phyloP scores from a whole-genome alignment of 2,888 invertebrate species.

The Leptinotarsa peninsularis region DNA sequence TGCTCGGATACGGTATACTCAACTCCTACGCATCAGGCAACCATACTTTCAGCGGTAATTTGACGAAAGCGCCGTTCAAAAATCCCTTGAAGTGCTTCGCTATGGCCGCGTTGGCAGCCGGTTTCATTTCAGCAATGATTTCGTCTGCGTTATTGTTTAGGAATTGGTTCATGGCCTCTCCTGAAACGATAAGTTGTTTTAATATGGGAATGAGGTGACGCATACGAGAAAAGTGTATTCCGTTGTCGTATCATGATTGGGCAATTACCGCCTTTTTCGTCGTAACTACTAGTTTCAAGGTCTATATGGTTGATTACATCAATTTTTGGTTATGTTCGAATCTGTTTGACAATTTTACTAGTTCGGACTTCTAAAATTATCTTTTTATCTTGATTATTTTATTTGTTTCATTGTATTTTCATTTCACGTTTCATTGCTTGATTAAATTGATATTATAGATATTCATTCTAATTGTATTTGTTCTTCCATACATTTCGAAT shows the following conservation, averaged over 20 bases:
- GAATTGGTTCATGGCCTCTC: slow-evolving; percentile 87
- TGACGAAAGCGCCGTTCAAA: slow-evolving; percentile 78
- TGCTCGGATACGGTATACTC: slow-evolving; percentile 1
- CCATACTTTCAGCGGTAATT: slow-evolving; percentile 80
- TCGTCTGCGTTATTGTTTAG: slow-evolving; percentile 84
- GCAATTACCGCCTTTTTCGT: neutral
- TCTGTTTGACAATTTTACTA: neutral
- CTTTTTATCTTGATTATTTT: too few relatives aligned
- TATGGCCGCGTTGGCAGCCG: slow-evolving; percentile 79
- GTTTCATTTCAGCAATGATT: slow-evolving; percentile 85
- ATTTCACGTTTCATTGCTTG: too few relatives aligned
- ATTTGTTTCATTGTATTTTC: too few relatives aligned
- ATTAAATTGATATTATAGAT: too few relatives aligned
- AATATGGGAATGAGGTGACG: neutral
- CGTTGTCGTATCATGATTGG: neutral
- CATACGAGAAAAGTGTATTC: neutral
- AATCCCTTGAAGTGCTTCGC: slow-evolving; percentile 80
- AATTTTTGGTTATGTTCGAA: neutral
- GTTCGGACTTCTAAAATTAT: too few relatives aligned
- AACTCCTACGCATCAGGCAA: slow-evolving; percentile 64
- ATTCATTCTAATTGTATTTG: too few relatives aligned
- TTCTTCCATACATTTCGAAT: too few relatives aligned
- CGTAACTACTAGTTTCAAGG: neutral
- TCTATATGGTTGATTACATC: neutral
- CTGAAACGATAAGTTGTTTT: slow-evolving; percentile 63